These are phyloP conservation scores for Streptopelia turtur DNA, from an alignment of 2,797 vertebrate genomes.

Conservation along the genomic window DNA sequence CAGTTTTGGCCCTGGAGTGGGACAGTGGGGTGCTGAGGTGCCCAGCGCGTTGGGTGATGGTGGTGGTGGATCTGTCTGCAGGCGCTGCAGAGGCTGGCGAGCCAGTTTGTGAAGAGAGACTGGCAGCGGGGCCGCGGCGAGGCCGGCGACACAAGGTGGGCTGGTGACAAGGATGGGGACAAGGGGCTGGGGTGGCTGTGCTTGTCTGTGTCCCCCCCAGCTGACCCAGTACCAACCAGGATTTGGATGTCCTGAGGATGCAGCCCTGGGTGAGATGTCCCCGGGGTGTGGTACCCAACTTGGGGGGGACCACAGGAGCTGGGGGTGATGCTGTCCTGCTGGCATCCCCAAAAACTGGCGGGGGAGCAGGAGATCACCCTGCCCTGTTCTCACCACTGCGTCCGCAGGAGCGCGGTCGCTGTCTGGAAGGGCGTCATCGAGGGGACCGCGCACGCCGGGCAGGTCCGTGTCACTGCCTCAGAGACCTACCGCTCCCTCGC, in stretches of 20 bases:
- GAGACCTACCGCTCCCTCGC: conserved; percentile 83
- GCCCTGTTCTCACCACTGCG: accelerated
- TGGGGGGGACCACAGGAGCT: accelerated
- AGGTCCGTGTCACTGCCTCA: conserved; percentile 77
- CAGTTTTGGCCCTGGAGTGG: accelerated
- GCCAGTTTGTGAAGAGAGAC: conserved; percentile 88
- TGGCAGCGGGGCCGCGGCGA: conserved; percentile 84
- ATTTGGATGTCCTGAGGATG: background rate
- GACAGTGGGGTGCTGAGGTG: background rate
- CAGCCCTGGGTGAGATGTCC: background rate
- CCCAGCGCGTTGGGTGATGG: accelerated
- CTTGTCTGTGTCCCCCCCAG: accelerated
- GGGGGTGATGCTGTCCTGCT: background rate
- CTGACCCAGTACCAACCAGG: background rate
- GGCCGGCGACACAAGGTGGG: conserved; percentile 62
- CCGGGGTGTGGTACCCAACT: accelerated
- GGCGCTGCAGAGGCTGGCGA: conserved; percentile 88
- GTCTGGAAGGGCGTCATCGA: conserved; percentile 88
- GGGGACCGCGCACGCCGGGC: conserved; percentile 78
- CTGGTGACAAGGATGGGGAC: background rate
- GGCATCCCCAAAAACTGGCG: background rate
- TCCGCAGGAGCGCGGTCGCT: conserved; percentile 79
- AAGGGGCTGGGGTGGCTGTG: accelerated
- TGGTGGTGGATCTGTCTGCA: conserved; percentile 61
- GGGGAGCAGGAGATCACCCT: background rate